A percentile compares a stretch with the other conserved stretches of the same genome.
phyloP scores from a whole-genome alignment of 2,113 vertebrate genomes.

The Crotalus horridus region DNA sequence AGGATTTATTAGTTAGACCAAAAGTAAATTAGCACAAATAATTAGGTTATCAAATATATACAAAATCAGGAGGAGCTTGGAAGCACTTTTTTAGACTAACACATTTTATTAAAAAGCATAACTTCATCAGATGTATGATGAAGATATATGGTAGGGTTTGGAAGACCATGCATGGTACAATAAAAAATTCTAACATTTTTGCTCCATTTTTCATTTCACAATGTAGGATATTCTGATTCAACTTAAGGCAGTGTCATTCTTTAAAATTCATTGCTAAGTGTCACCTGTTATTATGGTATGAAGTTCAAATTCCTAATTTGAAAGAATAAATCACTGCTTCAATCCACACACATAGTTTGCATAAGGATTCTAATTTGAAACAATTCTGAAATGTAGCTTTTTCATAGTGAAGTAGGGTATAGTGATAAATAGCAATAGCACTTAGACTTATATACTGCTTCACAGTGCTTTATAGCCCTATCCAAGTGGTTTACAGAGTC shows the following conservation, averaged over 20 bases:
- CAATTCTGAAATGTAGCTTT: slow-evolving; percentile 26
- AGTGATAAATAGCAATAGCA: slow-evolving; percentile 5
- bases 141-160: neutral
- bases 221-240: neutral
- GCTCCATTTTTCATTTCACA: neutral
- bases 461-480: too few species aligned
- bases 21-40: neutral
- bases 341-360: slow-evolving; percentile 1
- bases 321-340: slow-evolving; percentile 37
- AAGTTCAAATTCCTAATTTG: slow-evolving; percentile 40
- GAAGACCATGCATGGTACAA: neutral
- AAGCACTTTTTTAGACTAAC: neutral
- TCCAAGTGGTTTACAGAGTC: too few species aligned
- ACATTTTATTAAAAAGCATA: neutral
- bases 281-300: neutral
- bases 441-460: too few species aligned
- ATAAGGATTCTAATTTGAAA: slow-evolving; percentile 42
- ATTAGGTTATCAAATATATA: neutral
- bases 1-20: neutral
- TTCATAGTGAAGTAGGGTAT: slow-evolving; percentile 29
- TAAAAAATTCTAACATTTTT: neutral
- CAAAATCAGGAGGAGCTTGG: neutral
- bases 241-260: neutral
- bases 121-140: neutral
- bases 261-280: slow-evolving; percentile 18